phyloP scores from a whole-genome alignment of 2,888 invertebrate species.

The Sphecodes monilicornis region DNA sequence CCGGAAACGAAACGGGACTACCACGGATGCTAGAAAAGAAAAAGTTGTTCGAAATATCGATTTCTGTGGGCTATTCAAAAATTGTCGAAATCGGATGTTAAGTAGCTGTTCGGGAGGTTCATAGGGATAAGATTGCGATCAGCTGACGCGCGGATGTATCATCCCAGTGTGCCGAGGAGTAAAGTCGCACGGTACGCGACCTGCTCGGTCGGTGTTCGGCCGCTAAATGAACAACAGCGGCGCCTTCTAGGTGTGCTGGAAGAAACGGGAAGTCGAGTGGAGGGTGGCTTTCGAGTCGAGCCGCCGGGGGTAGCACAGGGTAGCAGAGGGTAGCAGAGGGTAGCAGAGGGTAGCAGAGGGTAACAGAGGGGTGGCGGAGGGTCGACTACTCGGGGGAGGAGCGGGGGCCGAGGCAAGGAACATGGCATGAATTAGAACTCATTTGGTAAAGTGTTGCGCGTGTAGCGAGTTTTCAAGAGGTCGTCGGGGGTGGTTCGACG shows the following conservation, averaged over 20 bases:
- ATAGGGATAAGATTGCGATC: background rate
- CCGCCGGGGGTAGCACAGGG: background rate
- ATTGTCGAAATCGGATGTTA: background rate
- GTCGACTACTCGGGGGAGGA: background rate
- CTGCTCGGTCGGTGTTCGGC: background rate
- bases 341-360: background rate
- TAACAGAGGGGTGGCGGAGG: constrained; percentile 17
- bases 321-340: background rate
- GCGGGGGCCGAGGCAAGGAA: constrained; percentile 48
- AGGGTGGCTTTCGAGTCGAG: constrained; percentile 37
- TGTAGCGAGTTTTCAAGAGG: constrained; percentile 64
- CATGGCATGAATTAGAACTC: constrained; percentile 75
- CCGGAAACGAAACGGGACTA: too few species aligned
- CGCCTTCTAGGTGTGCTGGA: constrained; percentile 38
- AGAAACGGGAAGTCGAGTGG: constrained; percentile 43
- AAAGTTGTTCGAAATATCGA: background rate
- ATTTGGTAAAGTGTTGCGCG: constrained; percentile 74
- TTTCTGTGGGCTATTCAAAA: background rate
- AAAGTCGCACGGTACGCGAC: background rate
- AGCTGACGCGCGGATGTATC: background rate
- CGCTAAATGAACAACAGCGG: constrained; percentile 57
- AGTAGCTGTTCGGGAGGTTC: background rate
- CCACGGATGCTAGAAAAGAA: too few species aligned
- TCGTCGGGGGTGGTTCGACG: constrained; percentile 48
- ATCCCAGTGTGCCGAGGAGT: background rate